Base-by-base conservation (phyloP, 2,113 vertebrate genomes). In the Candoia aspera region DNA sequence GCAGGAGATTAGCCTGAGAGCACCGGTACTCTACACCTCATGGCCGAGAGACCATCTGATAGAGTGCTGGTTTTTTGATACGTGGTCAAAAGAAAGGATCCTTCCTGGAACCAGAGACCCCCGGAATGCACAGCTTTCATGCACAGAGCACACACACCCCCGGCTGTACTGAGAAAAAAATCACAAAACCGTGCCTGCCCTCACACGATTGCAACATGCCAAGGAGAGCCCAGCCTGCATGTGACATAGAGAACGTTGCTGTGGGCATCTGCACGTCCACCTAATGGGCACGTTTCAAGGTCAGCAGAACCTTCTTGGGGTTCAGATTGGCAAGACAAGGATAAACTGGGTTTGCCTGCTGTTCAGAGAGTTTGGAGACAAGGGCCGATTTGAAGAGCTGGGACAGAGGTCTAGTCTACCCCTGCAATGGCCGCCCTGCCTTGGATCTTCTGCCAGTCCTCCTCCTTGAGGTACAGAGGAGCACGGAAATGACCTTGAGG, bases 31-130 rank as follows among this genome's bases (percentile, higher is more conserved):
- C 53, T 57, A 64, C 11, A 91, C 93, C 33, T 0, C 0, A 24
- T 11, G 62, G 90, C 90, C 84, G 10, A 0, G 33, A 83, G 29
- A 73, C 94, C 94, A 95, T 95, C 95, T 96, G 95, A 96, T 95
- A 93, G 94, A 93, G 92, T 89, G 54, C 0, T 0, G 90, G 73
- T 87, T 49, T 15, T 23, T 13, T 13, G 1, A 21, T 19, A 12
- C 24, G 33, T 10, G 19, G 8, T 84, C 24, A 15, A 90, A 55
- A 4, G 21, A 19, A 11, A 0, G 83, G 84, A n/a, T 91, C n/a
- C 17, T 58, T 21, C 4, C 73, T 9, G 73, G 33, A 42, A 79
- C 8, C 17, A 9, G 33, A 79, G 33, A 79, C 0, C 2, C 21
- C 33, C 8, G 17, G 21, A 21, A 79, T 21, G 62, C 62, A 2